Percentiles rank a stretch among this genome's conserved stretches.
Evolutionary conservation across 2,113 vertebrate species (phyloP).

Genomic region (Malaclemys terrapin): DNA sequence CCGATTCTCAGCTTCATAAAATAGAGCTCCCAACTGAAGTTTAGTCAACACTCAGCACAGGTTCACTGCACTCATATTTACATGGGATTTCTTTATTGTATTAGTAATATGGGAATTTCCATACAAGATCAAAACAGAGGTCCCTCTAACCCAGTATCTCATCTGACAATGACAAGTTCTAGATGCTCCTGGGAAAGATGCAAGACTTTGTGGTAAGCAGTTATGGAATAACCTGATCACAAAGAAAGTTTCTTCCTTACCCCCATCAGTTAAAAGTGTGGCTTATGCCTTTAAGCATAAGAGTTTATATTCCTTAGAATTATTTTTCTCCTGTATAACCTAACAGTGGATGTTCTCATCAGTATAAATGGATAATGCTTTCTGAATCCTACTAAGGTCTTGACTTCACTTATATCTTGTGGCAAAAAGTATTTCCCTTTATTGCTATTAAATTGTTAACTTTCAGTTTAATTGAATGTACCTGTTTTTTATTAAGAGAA

Average conservation of each 20-base stretch:
- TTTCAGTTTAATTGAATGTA: conserved; percentile 45
- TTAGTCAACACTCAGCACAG: not conserved
- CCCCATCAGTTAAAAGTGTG: not conserved
- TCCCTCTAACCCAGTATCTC: not conserved
- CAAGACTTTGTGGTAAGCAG: not conserved
- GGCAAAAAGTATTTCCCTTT: conserved; percentile 23
- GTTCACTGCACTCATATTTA: not conserved
- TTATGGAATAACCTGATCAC: not conserved
- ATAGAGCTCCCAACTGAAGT: not conserved
- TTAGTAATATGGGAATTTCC: conserved; percentile 39
- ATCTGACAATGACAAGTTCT: not conserved
- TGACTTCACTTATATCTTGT: not conserved
- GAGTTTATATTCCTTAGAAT: not conserved
- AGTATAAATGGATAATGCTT: not conserved
- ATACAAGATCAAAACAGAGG: conserved; percentile 42
- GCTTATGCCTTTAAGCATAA: accelerated
- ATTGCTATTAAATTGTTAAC: not conserved
- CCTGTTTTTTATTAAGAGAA: not conserved
- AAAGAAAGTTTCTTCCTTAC: not conserved
- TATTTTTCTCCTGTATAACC: not conserved
- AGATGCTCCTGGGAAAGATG: conserved; percentile 4
- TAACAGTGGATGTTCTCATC: not conserved
- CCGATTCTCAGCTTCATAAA: not conserved
- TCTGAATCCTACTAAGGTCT: not conserved
- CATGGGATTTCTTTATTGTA: conserved; percentile 39